Evolutionary conservation across 2,888 invertebrate genomes (phyloP).

Genomic region (Campoplex nolae): DNA sequence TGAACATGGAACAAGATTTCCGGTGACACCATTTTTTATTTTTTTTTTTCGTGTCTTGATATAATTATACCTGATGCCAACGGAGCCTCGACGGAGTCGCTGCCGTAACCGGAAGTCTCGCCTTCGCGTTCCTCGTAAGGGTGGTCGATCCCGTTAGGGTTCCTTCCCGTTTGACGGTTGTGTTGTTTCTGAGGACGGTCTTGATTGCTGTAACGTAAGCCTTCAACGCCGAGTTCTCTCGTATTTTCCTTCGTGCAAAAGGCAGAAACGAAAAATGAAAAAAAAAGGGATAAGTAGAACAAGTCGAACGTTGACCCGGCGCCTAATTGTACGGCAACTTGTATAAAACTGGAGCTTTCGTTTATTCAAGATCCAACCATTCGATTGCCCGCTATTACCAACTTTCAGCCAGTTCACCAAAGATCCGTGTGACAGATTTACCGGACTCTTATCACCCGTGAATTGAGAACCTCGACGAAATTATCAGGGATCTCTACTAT

Average conservation of each 20-base stretch:
- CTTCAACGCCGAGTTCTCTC: slow-evolving; percentile 74
- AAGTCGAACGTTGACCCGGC: slow-evolving; percentile 60
- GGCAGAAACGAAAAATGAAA: slow-evolving; percentile 24
- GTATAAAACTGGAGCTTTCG: not conserved
- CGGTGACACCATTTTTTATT: not conserved
- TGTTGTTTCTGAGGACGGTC: slow-evolving; percentile 80
- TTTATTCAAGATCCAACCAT: slow-evolving; percentile 36
- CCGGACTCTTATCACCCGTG: slow-evolving; percentile 4
- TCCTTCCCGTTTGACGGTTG: slow-evolving; percentile 77
- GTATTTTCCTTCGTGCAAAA: slow-evolving; percentile 64
- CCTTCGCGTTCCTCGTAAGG: slow-evolving; percentile 79
- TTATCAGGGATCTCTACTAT: not conserved
- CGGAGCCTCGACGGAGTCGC: slow-evolving; percentile 88
- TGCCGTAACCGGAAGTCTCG: slow-evolving; percentile 94
- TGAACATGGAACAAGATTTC: not conserved
- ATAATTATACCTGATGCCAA: slow-evolving; percentile 74
- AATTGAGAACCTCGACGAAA: not conserved
- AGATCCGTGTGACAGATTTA: slow-evolving; percentile 56
- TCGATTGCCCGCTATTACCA: slow-evolving; percentile 51
- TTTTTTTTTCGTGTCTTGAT: slow-evolving; percentile 77
- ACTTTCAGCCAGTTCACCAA: slow-evolving; percentile 17
- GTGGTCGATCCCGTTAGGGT: slow-evolving; percentile 69
- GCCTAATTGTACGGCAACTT: slow-evolving; percentile 42
- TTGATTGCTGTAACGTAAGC: slow-evolving; percentile 77
- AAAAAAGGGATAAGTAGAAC: slow-evolving; percentile 50